These are phyloP conservation scores for Alfaro cultratus DNA, from an alignment of 2,797 vertebrate species.

Conservation along the genomic window DNA sequence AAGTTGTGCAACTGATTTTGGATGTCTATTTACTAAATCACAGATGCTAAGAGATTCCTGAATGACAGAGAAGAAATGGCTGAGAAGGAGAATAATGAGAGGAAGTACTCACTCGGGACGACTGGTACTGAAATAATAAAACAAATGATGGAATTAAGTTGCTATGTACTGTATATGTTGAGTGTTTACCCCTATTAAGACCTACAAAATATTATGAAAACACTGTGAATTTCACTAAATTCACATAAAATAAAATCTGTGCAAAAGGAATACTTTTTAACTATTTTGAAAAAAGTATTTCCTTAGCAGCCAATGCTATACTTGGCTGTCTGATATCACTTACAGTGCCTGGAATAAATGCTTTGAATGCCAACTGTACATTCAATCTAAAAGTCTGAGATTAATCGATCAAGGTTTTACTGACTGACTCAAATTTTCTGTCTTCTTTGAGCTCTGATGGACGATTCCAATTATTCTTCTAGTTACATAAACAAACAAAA, in stretches of 20 bases:
- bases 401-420: neutral
- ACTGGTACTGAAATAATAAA: constrained; percentile 72
- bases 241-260: neutral
- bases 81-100: constrained; percentile 29
- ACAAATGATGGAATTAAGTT: constrained; percentile 55
- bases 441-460: neutral
- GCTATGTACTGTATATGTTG: constrained; percentile 18
- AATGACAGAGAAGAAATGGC: constrained; percentile 26
- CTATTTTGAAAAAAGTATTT: neutral
- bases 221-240: neutral
- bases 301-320: neutral
- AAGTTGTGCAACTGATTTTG: constrained; percentile 19
- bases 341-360: neutral
- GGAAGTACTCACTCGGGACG: constrained; percentile 71
- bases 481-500: neutral
- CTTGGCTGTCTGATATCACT: neutral
- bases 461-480: neutral
- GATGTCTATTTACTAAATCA: constrained; percentile 6
- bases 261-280: neutral
- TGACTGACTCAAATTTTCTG: neutral
- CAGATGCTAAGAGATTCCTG: constrained; percentile 13
- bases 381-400: neutral
- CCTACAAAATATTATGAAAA: neutral
- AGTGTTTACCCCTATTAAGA: neutral
- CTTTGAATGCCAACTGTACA: neutral